phyloP scores from a whole-genome alignment of 1,140 invertebrate species.

The Monomorium pharaonis region DNA sequence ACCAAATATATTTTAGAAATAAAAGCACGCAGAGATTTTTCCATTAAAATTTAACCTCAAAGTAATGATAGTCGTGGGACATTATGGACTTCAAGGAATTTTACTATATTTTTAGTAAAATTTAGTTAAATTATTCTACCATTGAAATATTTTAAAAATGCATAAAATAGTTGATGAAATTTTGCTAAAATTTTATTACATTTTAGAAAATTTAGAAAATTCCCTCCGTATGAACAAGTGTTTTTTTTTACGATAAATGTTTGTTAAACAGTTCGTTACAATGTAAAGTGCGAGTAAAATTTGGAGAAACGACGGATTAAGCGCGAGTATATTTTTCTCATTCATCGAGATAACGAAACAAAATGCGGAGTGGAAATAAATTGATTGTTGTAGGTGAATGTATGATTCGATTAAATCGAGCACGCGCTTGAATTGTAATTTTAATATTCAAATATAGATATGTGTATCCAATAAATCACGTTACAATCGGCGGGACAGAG shows the following conservation, averaged over 20 bases:
- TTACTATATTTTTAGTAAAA: too few species aligned
- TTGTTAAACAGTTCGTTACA: not conserved
- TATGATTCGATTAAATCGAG: conserved; percentile 5
- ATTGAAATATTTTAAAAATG: too few species aligned
- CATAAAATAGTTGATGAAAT: too few species aligned
- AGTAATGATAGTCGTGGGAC: too few species aligned
- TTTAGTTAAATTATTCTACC: too few species aligned
- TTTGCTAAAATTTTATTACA: too few species aligned
- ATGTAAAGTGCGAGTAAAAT: not conserved
- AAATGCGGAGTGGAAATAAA: not conserved
- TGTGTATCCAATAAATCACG: not conserved
- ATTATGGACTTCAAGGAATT: too few species aligned
- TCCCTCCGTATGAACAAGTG: not conserved
- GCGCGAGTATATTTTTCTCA: not conserved
- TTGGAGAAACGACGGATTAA: not conserved
- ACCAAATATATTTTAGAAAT: too few species aligned
- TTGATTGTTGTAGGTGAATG: conserved; percentile 7
- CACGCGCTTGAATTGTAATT: conserved; percentile 1
- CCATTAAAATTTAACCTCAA: too few species aligned
- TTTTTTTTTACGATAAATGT: conserved; percentile 1
- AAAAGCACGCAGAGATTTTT: too few species aligned
- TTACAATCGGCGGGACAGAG: not conserved
- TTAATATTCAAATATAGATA: conserved; percentile 14
- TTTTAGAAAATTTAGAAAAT: too few species aligned
- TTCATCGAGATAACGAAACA: not conserved